Evolutionary conservation across 2,888 invertebrate genomes (phyloP).

Genomic region (Acleris holmiana): DNA sequence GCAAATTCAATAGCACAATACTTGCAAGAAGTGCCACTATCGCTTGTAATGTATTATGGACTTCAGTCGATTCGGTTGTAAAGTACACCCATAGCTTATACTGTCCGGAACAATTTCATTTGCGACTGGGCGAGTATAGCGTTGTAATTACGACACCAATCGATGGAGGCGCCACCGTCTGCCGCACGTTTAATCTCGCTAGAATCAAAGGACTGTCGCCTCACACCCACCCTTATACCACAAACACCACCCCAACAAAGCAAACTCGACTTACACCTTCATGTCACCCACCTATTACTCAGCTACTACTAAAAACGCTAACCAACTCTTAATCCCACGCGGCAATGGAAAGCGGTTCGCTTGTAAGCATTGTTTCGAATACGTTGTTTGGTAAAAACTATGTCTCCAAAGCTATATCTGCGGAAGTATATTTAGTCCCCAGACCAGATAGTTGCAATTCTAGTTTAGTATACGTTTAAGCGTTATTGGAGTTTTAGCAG

Average conservation of each 20-base stretch:
- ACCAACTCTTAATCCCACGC: constrained; percentile 12
- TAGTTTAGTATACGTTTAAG: constrained; percentile 68
- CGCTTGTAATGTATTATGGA: too few relatives aligned
- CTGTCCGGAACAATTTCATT: constrained; percentile 84
- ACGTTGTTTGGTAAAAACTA: constrained; percentile 63
- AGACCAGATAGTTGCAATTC: constrained; percentile 81
- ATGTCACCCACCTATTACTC: constrained; percentile 51
- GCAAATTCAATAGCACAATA: too few relatives aligned
- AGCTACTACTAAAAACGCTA: constrained; percentile 5
- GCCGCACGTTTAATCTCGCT: constrained; percentile 84
- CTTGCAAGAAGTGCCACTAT: too few relatives aligned
- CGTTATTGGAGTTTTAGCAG: constrained; percentile 68
- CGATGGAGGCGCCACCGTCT: constrained; percentile 84
- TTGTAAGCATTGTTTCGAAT: constrained; percentile 55
- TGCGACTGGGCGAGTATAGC: constrained; percentile 83
- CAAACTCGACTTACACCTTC: constrained; percentile 42
- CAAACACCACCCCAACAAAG: constrained; percentile 58
- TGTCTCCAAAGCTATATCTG: constrained; percentile 79
- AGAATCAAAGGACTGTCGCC: constrained; percentile 82
- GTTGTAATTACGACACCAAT: constrained; percentile 85
- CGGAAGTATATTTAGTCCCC: constrained; percentile 73
- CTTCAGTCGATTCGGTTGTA: constrained; percentile 38
- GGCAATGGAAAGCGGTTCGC: constrained; percentile 51
- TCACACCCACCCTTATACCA: constrained; percentile 71
- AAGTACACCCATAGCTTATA: constrained; percentile 77